Conservation (phyloP, 2,797 vertebrate genomes). For the Phalloptychus januarius region DNA sequence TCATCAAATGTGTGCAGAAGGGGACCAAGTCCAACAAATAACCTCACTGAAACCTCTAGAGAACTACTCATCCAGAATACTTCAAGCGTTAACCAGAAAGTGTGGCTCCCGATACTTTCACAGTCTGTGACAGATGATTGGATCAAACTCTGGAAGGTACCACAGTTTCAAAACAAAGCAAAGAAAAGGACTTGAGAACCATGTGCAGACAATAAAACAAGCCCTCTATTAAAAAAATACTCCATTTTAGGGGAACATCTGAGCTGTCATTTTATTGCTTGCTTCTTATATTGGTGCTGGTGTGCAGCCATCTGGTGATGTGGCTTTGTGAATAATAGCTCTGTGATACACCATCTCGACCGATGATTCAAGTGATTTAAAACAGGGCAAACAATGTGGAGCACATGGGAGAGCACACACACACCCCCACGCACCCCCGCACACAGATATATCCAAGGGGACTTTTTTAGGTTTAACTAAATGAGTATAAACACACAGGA, state of each 20-base stretch:
- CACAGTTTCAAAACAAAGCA: background rate
- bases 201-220: constrained; percentile 13
- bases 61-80: background rate
- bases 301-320: constrained; percentile 55
- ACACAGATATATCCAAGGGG: constrained; percentile 34
- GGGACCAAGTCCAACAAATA: background rate
- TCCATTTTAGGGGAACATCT: constrained; percentile 26
- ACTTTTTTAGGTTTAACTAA: constrained; percentile 24
- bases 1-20: background rate
- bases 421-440: too few relatives aligned
- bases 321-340: constrained; percentile 48
- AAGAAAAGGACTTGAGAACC: background rate
- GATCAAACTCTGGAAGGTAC: constrained; percentile 9
- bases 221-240: background rate
- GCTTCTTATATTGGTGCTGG: constrained; percentile 47
- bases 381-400: constrained; percentile 23
- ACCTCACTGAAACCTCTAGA: background rate
- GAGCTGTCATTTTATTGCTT: constrained; percentile 42
- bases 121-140: constrained; percentile 8
- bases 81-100: background rate
- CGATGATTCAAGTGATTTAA: constrained; percentile 60
- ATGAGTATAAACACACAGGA: constrained; percentile 28
- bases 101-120: background rate
- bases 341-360: constrained; percentile 43
- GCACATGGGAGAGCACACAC: constrained; percentile 38